Base-by-base conservation (phyloP, 2,113 vertebrate genomes). In the Hemiscyllium ocellatum region DNA sequence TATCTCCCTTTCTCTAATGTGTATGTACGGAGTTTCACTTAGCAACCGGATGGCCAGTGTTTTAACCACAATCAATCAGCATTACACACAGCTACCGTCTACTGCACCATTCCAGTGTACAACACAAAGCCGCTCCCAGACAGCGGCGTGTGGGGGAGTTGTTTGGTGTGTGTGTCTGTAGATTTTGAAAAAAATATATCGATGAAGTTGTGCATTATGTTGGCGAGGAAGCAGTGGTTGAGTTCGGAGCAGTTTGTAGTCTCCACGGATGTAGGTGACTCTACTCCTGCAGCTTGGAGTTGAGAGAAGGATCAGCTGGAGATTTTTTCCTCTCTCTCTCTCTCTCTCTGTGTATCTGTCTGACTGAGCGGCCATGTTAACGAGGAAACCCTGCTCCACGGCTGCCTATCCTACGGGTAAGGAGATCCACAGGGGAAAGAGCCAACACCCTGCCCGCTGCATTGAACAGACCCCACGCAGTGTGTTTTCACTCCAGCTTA, bases 301-400 rank as follows among this genome's bases (percentile, higher is more conserved):
- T 94, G 91, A 70, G 91, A 56, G 65, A 94, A 94, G 91, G 66
- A 94, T 66, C 91, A 94, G 91, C 91, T 95, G 68, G 68, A 72
- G 65, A 26, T 72, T 47, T 94, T 69, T 69, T 96, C 96, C 97
- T 96, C 96, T 95, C 96, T 97, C 97, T 97, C 96, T 97, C 96
- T 97, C 96, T 96, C 96, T 96, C 96, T 97, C 1, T 50, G 15
- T 87, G 37, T 87, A 10, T 61, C 6, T 61, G 56, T 17, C 29
- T 93, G 90, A 37, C 65, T 72, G 93, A 98, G 98, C 98, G 98
- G 99, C 99, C 99, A 99, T 99, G 99, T 99, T 99, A 98, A 98
- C 98, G 97, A 98, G 98, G 98, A 99, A 99, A 97, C 97, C 98
- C 97, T 98, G 98, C 97, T 96, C 98, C 95, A 96, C 96, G 4